Conservation (phyloP, 2,888 invertebrate genomes). For the Polylopha cassiicola region DNA sequence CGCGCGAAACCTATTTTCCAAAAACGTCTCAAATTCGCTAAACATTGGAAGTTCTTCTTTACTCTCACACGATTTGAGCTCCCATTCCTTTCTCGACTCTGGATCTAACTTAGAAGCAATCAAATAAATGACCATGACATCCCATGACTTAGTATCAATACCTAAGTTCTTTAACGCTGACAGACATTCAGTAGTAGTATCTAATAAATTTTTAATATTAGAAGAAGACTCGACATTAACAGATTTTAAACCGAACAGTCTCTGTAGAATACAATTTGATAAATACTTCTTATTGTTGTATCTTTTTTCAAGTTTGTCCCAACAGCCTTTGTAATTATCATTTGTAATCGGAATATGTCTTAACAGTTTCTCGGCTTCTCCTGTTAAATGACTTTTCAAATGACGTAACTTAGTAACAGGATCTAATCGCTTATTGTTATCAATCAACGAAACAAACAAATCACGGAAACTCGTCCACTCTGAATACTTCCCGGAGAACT, state of each 20-base stretch:
- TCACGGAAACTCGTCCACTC: background rate
- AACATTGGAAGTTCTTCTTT: slow-evolving; percentile 8
- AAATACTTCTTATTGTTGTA: no score
- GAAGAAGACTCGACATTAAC: no score
- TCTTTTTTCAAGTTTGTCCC: background rate
- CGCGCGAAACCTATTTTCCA: slow-evolving; percentile 9
- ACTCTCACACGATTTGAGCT: slow-evolving; percentile 15
- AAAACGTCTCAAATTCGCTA: slow-evolving; percentile 13
- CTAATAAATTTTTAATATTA: no score
- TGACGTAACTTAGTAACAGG: no score
- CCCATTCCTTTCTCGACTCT: slow-evolving; percentile 27
- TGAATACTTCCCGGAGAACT: background rate
- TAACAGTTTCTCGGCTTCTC: no score
- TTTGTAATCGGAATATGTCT: no score
- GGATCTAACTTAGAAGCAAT: slow-evolving; percentile 24
- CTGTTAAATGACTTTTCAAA: no score
- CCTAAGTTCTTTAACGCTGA: slow-evolving; percentile 21
- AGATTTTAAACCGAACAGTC: no score
- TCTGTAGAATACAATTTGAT: no score
- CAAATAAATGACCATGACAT: slow-evolving; percentile 24
- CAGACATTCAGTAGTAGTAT: slow-evolving; percentile 26
- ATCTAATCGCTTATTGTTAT: no score
- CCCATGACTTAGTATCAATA: slow-evolving; percentile 21
- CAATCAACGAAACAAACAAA: no score
- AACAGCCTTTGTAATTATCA: no score